These are phyloP conservation scores for Lota lota DNA, from an alignment of 2,113 vertebrate species.

Conservation along the genomic window DNA sequence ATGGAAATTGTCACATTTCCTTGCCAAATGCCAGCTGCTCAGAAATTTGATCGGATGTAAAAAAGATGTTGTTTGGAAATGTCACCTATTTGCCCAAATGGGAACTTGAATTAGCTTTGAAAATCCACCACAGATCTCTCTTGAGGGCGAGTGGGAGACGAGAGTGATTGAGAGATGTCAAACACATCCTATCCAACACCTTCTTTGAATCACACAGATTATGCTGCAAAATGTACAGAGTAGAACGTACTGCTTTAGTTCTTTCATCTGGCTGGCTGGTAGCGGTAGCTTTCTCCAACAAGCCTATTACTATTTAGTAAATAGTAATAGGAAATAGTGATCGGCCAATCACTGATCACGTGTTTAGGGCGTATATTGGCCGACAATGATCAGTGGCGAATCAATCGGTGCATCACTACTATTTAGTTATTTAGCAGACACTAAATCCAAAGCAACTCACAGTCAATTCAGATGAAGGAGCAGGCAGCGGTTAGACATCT, in stretches of 20 bases:
- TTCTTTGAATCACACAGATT: background rate
- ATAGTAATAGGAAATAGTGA: no score
- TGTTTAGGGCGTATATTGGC: no score
- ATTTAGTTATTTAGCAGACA: no score
- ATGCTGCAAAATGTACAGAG: background rate
- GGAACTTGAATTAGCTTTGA: constrained; percentile 41
- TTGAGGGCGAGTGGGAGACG: background rate
- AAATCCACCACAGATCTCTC: constrained; percentile 25
- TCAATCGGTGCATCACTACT: no score
- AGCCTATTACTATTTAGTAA: no score
- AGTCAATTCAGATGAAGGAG: background rate
- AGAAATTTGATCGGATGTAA: constrained; percentile 57
- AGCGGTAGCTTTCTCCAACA: no score
- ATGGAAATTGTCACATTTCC: constrained; percentile 80
- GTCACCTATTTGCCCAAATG: constrained; percentile 48
- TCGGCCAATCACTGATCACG: no score
- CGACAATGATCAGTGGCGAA: no score
- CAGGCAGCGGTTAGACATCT: background rate
- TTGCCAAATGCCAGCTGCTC: constrained; percentile 67
- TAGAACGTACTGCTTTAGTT: background rate
- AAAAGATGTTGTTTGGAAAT: constrained; percentile 61
- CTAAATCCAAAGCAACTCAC: no score
- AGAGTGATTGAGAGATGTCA: constrained; percentile 13
- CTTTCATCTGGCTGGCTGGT: background rate
- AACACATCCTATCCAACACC: background rate